phyloP scores from a whole-genome alignment of 2,888 invertebrate species.

The Nephrotoma appendiculata region DNA sequence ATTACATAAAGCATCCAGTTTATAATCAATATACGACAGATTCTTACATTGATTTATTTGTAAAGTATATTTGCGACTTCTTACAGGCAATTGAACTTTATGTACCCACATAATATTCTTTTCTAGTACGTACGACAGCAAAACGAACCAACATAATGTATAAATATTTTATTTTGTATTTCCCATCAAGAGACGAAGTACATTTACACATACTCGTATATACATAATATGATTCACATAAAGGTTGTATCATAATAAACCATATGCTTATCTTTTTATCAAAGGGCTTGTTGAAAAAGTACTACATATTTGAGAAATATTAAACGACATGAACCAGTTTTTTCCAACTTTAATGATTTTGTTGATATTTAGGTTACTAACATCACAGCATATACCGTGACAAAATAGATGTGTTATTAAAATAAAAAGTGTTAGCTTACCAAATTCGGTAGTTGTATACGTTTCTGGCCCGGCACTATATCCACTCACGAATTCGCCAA shows the following conservation, averaged over 20 bases:
- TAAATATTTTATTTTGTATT: background rate
- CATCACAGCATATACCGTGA: background rate
- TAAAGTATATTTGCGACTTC: background rate
- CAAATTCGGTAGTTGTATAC: slow-evolving; percentile 29
- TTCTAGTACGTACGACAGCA: background rate
- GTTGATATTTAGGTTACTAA: background rate
- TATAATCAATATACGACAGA: background rate
- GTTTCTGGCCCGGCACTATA: slow-evolving; percentile 29
- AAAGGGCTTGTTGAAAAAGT: background rate
- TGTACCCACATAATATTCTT: background rate
- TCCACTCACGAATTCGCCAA: slow-evolving; percentile 12
- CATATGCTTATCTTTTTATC: background rate
- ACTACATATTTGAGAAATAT: background rate
- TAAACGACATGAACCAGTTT: background rate
- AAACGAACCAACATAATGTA: background rate
- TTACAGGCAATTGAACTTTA: background rate
- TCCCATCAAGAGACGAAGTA: background rate
- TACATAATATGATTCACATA: background rate
- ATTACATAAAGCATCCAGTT: background rate
- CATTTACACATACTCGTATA: background rate
- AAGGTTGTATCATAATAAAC: background rate
- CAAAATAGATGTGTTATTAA: background rate
- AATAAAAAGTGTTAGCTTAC: slow-evolving; percentile 19
- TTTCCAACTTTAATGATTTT: background rate
- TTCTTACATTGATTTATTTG: background rate